phyloP scores from a whole-genome alignment of 2,888 invertebrate species.

The Apodemia hepburni region DNA sequence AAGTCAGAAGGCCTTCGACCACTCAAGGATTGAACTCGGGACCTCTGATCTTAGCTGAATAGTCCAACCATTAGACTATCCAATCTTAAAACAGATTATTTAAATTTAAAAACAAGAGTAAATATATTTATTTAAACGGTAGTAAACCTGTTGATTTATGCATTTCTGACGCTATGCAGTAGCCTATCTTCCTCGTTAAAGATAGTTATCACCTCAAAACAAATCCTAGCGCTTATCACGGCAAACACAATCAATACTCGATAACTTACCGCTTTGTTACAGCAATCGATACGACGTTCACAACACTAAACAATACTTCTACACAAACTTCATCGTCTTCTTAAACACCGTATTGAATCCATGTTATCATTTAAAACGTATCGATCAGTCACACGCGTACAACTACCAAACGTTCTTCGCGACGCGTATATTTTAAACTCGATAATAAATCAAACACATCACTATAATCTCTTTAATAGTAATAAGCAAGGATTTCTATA shows the following conservation, averaged over 20 bases:
- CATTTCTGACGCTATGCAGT: not conserved
- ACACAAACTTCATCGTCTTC: conserved; percentile 59
- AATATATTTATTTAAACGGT: not conserved
- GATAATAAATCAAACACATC: conserved; percentile 45
- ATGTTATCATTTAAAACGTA: conserved; percentile 77
- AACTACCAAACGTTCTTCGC: conserved; percentile 47
- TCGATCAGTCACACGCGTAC: conserved; percentile 75
- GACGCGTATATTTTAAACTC: conserved; percentile 76
- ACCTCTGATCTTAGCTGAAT: too few species aligned
- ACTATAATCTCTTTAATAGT: conserved; percentile 39
- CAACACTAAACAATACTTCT: conserved; percentile 44
- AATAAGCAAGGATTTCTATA: conserved; percentile 38
- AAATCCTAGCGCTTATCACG: conserved; percentile 62
- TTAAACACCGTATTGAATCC: conserved; percentile 72
- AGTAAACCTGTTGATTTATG: conserved; percentile 10
- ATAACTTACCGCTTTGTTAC: conserved; percentile 53
- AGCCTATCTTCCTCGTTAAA: conserved; percentile 9
- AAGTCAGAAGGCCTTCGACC: too few species aligned
- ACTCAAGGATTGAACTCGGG: too few species aligned
- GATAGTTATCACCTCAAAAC: conserved; percentile 45
- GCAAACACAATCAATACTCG: conserved; percentile 60
- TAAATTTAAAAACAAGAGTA: not conserved
- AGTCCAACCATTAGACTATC: too few species aligned
- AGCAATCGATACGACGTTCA: conserved; percentile 39
- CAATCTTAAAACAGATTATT: not conserved